Base-by-base conservation (phyloP, 2,888 invertebrate genomes). In the Pecten maximus region DNA sequence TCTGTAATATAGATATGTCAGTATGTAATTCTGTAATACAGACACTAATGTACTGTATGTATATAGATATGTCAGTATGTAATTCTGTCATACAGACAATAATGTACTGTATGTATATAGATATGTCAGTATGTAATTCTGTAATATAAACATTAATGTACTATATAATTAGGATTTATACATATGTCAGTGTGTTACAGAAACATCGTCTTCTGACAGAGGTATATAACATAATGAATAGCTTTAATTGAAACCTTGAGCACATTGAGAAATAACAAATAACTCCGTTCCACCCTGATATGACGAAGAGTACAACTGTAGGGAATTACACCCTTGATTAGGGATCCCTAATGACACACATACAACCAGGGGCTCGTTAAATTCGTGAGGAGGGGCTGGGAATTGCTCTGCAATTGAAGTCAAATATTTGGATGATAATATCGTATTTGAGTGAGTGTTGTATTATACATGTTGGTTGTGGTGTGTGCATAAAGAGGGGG, bases 371-470 rank as follows among this genome's bases (percentile, higher is more conserved):
- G 35, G 35, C 50, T 88, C 88, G 88, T 88, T 88, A 88, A 88
- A 40, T 40, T 35, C 86, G 40, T 60, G n/a, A 40, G 89, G 89
- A 60, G 89, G 89, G 74, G 40, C 60, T 35, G n/a, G 40, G 28
- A 60, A 16, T 74, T 40, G 35, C 40, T 40, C n/a, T n/a, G 74
- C 40, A 91, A 92, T 91, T 89, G 92, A 91, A 93, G 87, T 92
- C 91, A 91, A 93, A 93, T 92, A 93, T 93, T 93, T 91, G 89
- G 88, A 90, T 87, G 90, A 91, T 91, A 91, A 91, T 93, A 93
- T 92, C 91, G 89, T 89, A 88, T 89, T 90, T 90, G 48, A 28
- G 44, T 23, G 74, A 74, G 74, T 74, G 74, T 74, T 74, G 74
- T 88, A 88, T 28, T 50, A 88, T 48, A 88, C 48, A 88, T 35